Percentiles rank a stretch among this genome's conserved stretches.
phyloP scores from a whole-genome alignment of 2,797 vertebrate genomes.

The Anniella stebbinsi region DNA sequence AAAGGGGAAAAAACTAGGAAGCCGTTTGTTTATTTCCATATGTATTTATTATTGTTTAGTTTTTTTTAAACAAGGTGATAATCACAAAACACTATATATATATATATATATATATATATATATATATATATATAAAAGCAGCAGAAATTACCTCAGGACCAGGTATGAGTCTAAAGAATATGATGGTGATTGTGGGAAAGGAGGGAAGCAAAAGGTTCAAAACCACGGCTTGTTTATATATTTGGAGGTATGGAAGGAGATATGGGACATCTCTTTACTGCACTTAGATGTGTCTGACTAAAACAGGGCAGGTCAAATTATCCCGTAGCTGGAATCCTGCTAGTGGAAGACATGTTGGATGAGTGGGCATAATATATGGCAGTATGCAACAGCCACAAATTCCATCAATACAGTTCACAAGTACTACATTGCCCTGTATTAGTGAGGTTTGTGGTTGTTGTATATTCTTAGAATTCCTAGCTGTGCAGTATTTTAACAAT shows the following conservation, averaged over 20 bases:
- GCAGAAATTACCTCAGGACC: neutral
- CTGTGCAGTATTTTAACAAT: no score
- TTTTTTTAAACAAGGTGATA: no score
- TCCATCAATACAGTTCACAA: no score
- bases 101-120: no score
- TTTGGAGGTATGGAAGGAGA: neutral
- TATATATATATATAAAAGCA: neutral
- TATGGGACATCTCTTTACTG: neutral
- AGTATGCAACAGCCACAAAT: no score
- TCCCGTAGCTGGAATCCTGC: neutral
- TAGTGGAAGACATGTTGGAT: neutral
- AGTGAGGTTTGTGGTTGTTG: no score
- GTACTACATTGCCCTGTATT: no score
- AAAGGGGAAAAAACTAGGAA: neutral
- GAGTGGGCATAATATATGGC: no score
- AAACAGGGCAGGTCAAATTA: neutral
- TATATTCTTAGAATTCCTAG: no score
- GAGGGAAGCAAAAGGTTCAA: neutral
- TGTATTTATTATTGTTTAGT: slow-evolving; percentile 1
- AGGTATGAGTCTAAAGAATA: neutral
- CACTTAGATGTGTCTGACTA: neutral
- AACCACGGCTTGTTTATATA: neutral
- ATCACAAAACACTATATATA: neutral
- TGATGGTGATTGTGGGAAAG: no score
- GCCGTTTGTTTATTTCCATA: neutral